These are phyloP conservation scores for Pteronotus mesoamericanus DNA, from an alignment of 2,797 vertebrate species.

Conservation along the genomic window DNA sequence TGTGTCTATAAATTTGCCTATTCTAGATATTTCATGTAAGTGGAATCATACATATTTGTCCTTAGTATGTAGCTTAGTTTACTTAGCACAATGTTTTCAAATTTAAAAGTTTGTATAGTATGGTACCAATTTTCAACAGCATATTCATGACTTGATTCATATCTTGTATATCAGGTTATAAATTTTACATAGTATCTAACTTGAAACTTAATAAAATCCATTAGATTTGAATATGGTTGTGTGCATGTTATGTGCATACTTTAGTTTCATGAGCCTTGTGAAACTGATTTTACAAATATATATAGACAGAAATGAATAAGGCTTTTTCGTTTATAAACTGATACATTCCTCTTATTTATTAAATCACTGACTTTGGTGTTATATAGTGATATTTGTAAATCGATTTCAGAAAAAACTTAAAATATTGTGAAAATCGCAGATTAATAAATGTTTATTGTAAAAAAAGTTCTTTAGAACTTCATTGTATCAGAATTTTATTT, in stretches of 20 bases:
- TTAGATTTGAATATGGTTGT: slow-evolving; percentile 37
- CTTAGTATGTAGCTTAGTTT: background rate
- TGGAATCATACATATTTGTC: background rate
- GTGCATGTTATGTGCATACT: background rate
- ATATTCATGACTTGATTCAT: background rate
- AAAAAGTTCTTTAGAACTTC: background rate
- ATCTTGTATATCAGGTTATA: slow-evolving; percentile 56
- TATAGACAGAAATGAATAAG: slow-evolving; percentile 29
- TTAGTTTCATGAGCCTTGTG: slow-evolving; percentile 21
- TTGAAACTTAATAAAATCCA: slow-evolving; percentile 54
- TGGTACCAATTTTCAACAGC: slow-evolving; percentile 30
- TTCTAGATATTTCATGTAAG: background rate
- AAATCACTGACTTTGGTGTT: slow-evolving; percentile 50
- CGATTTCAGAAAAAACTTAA: slow-evolving; percentile 61
- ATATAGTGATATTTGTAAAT: slow-evolving; percentile 70
- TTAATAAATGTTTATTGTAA: slow-evolving; percentile 77
- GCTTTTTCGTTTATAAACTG: slow-evolving; percentile 62
- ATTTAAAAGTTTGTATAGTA: background rate
- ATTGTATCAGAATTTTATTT: background rate
- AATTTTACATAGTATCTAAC: slow-evolving; percentile 27
- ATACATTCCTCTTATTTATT: slow-evolving; percentile 74
- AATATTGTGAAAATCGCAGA: slow-evolving; percentile 73
- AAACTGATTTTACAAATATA: slow-evolving; percentile 39
- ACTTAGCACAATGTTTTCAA: background rate
- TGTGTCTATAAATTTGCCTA: background rate